phyloP scores from a whole-genome alignment of 2,888 invertebrate genomes.

The Perdita meconis region DNA sequence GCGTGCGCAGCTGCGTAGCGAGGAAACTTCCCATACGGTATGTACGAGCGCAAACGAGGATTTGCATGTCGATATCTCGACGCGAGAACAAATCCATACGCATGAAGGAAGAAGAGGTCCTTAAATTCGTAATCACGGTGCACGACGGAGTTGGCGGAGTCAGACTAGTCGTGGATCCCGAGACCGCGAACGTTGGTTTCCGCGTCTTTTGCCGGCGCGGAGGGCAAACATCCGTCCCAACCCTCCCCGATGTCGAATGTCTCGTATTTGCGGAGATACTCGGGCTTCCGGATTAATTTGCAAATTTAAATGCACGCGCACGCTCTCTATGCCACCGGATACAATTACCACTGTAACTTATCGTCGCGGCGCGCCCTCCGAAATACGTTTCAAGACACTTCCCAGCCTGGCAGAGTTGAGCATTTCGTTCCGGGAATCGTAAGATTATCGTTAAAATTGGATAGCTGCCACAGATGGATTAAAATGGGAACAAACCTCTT shows the following conservation, averaged over 20 bases:
- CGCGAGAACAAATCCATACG: conserved; percentile 55
- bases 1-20: neutral
- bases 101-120: conserved; percentile 53
- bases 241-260: conserved; percentile 62
- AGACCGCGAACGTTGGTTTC: conserved; percentile 24
- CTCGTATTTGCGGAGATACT: conserved; percentile 59
- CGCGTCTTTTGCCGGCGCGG: conserved; percentile 52
- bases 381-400: neutral
- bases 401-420: neutral
- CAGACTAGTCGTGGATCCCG: conserved; percentile 35
- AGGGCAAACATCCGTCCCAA: conserved; percentile 65
- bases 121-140: conserved; percentile 65
- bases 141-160: conserved; percentile 32
- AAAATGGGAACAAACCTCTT: too few relatives aligned
- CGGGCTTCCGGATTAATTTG: conserved; percentile 62
- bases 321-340: conserved; percentile 28
- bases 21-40: neutral
- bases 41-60: neutral
- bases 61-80: conserved; percentile 46
- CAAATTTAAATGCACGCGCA: conserved; percentile 66
- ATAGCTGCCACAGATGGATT: too few relatives aligned
- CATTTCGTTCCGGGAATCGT: neutral
- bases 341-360: conserved; percentile 47
- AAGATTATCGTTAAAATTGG: neutral
- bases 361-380: neutral